Evolutionary conservation across 2,888 invertebrate genomes (phyloP).

Genomic region (Pammene aurita): DNA sequence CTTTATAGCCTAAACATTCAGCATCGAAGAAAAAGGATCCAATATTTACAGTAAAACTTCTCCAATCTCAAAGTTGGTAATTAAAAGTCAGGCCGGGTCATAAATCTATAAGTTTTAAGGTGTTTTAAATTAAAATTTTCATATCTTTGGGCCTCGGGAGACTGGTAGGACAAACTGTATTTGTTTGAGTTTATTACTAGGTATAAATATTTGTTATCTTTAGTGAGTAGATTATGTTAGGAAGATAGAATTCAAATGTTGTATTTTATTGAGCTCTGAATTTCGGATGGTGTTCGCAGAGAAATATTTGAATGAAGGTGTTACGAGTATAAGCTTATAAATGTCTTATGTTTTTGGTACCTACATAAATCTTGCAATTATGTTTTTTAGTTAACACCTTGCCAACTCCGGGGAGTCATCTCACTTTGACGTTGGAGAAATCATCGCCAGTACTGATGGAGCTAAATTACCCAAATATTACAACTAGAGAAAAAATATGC

Average conservation of each 20-base stretch:
- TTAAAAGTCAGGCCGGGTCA: conserved; percentile 47
- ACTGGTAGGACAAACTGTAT: conserved; percentile 4
- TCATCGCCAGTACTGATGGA: too few species aligned
- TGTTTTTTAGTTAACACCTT: too few species aligned
- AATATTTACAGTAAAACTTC: conserved; percentile 46
- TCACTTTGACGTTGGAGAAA: too few species aligned
- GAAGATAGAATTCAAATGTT: conserved; percentile 1
- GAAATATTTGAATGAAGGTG: not conserved
- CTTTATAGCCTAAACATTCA: conserved; percentile 14
- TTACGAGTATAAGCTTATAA: too few species aligned
- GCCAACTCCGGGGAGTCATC: too few species aligned
- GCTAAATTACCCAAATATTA: too few species aligned
- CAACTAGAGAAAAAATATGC: too few species aligned
- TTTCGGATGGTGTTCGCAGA: not conserved
- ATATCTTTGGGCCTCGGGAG: conserved; percentile 47
- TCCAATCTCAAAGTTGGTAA: conserved; percentile 44
- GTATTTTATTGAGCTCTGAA: not conserved
- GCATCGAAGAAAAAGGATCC: conserved; percentile 23
- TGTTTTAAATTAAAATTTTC: conserved; percentile 71
- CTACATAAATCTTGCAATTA: too few species aligned
- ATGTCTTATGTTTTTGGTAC: too few species aligned
- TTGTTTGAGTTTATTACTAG: conserved; percentile 13
- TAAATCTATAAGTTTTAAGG: conserved; percentile 73
- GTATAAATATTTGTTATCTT: conserved; percentile 13
- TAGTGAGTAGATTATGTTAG: not conserved